phyloP scores from a whole-genome alignment of 2,888 invertebrate species.

The Schizaphis graminum region DNA sequence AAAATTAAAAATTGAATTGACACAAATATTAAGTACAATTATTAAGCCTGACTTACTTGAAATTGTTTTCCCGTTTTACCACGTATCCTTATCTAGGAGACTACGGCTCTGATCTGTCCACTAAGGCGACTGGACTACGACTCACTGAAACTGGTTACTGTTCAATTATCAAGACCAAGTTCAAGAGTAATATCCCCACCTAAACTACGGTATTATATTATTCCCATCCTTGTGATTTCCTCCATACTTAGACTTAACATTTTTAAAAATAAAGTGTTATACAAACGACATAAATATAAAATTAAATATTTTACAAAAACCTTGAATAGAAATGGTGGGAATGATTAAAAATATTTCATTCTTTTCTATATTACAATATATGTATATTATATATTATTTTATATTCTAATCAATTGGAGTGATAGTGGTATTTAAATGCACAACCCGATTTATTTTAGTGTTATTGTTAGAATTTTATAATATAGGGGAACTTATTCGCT shows the following conservation, averaged over 20 bases:
- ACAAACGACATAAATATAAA: not conserved
- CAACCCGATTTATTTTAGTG: not conserved
- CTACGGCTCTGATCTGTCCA: constrained; percentile 8
- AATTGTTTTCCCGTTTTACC: constrained; percentile 41
- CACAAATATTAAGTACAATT: not conserved
- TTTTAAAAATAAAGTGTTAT: not conserved
- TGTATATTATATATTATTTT: not conserved
- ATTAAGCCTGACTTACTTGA: constrained; percentile 33
- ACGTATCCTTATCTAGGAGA: constrained; percentile 23
- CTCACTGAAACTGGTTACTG: constrained; percentile 36
- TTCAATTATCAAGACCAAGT: constrained; percentile 49
- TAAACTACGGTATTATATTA: not conserved
- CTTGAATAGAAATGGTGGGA: not conserved
- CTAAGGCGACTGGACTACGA: constrained; percentile 49
- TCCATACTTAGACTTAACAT: constrained; percentile 3
- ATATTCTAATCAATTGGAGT: not conserved
- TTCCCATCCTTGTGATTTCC: not conserved
- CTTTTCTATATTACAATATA: not conserved
- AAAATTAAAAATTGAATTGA: not conserved
- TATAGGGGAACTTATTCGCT: not conserved
- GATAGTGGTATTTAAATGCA: fast-evolving
- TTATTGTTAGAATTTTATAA: not conserved
- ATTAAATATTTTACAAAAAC: not conserved
- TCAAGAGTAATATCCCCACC: constrained; percentile 40
- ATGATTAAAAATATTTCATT: not conserved